Conservation (phyloP, 2,113 vertebrate species). For the Ceyx melanurus region DNA sequence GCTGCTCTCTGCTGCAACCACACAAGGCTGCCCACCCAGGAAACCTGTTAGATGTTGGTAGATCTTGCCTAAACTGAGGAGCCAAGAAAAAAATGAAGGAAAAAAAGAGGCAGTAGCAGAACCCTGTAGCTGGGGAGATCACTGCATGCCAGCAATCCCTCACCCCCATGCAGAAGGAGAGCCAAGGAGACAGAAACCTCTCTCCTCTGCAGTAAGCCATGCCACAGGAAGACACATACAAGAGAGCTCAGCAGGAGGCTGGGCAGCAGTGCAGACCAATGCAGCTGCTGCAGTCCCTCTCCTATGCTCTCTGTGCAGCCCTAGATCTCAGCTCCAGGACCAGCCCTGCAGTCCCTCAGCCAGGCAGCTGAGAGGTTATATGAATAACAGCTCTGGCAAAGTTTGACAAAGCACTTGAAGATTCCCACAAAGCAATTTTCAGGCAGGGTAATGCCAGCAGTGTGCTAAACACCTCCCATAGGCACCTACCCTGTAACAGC, state of each 20-base stretch:
- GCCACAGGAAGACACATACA: fast-evolving
- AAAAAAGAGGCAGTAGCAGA: not conserved
- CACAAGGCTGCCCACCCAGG: not conserved
- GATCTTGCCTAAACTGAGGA: not conserved
- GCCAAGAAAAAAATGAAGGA: not conserved
- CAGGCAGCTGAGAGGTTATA: not conserved
- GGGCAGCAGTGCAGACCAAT: not conserved
- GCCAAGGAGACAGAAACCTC: not conserved
- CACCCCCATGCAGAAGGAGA: not conserved
- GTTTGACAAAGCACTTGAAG: not conserved
- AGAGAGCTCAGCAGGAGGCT: not conserved
- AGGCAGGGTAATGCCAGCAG: not conserved
- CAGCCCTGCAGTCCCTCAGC: not conserved
- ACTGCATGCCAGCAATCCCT: not conserved
- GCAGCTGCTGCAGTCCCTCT: not conserved
- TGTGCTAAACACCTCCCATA: not conserved
- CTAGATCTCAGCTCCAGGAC: not conserved
- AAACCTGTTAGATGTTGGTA: not conserved
- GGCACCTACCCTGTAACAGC: not conserved
- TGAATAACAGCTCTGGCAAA: not conserved
- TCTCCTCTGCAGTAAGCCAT: not conserved
- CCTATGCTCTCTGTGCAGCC: not conserved
- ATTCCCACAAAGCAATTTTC: not conserved
- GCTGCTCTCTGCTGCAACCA: not conserved
- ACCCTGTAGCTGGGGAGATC: not conserved